These are phyloP conservation scores for Gallinago paraguaiae DNA, from an alignment of 2,113 vertebrate species.

Conservation along the genomic window DNA sequence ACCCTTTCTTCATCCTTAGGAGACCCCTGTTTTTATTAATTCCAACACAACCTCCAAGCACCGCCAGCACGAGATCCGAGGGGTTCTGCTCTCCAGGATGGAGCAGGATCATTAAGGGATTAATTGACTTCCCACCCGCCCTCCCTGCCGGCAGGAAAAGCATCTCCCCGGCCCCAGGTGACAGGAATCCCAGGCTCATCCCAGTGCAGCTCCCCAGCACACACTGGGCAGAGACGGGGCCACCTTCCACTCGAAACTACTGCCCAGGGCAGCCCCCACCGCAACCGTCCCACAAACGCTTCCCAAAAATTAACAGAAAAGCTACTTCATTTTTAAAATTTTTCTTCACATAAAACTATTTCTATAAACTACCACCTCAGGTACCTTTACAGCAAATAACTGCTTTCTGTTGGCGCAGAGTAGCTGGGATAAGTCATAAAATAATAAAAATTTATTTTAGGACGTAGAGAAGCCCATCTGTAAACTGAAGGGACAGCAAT, in stretches of 20 bases:
- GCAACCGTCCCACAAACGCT: background rate
- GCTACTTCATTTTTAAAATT: background rate
- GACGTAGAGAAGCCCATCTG: background rate
- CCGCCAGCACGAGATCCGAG: background rate
- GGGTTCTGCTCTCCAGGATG: background rate
- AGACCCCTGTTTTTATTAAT: background rate
- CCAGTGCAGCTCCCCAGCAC: background rate
- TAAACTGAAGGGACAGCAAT: background rate
- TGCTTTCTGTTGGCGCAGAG: background rate
- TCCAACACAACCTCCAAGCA: background rate
- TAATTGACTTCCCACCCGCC: background rate
- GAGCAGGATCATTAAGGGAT: background rate
- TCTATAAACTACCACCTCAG: background rate
- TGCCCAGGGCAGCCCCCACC: fast-evolving
- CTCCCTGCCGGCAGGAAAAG: background rate
- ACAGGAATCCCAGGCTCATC: background rate
- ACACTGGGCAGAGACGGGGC: background rate
- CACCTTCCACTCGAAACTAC: background rate
- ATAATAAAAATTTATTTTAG: background rate
- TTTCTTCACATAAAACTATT: background rate
- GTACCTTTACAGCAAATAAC: background rate
- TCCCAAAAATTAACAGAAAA: background rate
- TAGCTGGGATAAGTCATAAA: background rate
- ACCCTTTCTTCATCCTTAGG: background rate
- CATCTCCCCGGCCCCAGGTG: background rate